A percentile compares a stretch with the other conserved stretches of the same genome.
These are phyloP conservation scores for Ommatoiulus sabulosus DNA, from an alignment of 2,888 invertebrate genomes.

Conservation along the genomic window DNA sequence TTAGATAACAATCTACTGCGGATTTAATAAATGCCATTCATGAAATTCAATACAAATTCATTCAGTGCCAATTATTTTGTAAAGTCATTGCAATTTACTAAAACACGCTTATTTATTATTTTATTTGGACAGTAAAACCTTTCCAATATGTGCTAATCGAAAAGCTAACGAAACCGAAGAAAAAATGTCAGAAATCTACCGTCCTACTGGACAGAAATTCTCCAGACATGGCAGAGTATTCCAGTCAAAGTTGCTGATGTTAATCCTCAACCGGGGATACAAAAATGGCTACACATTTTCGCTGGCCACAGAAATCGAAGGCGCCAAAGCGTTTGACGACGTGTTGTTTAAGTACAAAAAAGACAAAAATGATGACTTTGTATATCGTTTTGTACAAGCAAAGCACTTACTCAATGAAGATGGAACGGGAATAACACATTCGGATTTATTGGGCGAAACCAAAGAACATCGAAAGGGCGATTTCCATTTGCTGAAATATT, in stretches of 20 bases:
- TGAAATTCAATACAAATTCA: too few relatives aligned
- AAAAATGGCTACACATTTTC: background rate
- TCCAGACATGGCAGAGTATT: background rate
- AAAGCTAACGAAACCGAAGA: too few relatives aligned
- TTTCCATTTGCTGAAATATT: background rate
- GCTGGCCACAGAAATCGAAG: background rate
- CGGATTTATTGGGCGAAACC: too few relatives aligned
- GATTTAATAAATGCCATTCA: too few relatives aligned
- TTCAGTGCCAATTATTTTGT: too few relatives aligned
- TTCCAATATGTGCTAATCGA: too few relatives aligned
- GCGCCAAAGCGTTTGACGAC: constrained; percentile 5
- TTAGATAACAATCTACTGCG: too few relatives aligned
- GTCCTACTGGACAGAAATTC: background rate
- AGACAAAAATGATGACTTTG: background rate
- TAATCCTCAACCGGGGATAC: constrained; percentile 3
- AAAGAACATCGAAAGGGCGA: too few relatives aligned
- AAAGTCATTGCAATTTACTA: too few relatives aligned
- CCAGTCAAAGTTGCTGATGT: background rate
- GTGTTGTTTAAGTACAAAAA: background rate
- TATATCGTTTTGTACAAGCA: constrained; percentile 6
- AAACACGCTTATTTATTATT: too few relatives aligned
- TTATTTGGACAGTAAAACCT: too few relatives aligned
- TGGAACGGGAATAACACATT: background rate
- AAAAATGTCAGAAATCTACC: background rate
- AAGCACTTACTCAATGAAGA: background rate